Base-by-base conservation (phyloP, 53 echinoderm and acorn worm genomes). In the Luidia sarsii region DNA sequence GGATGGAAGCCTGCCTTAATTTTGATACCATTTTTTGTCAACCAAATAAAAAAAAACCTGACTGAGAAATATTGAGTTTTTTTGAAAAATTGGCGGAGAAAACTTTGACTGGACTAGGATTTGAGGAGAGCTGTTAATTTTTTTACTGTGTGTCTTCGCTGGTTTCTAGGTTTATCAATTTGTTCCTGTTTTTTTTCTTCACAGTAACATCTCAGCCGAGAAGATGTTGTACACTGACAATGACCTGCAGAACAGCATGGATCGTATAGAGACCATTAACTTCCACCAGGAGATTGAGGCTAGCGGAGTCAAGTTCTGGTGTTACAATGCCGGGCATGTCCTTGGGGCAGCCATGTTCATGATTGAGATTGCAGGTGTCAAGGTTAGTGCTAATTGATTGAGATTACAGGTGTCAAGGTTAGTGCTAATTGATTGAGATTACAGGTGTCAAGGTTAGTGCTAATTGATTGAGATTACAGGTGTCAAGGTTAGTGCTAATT, bases 281-380 rank as follows among this genome's bases (percentile, higher is more conserved):
- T 95, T 95, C 72, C 96, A 95, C 31, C 92, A 92, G 68, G 96
- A 95, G 70, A 84, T 90, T 1, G 96, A 95, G 30, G 82, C 86
- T 1, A 90, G 88, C 43, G 93, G 96, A 16, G 81, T 95, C 16
- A 90, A 90, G 50, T 95, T 95, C 69, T 93, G 90, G 65, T 95
- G 96, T 64, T 95, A 90, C 68, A 93, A 95, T 35, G 96, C 96
- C 46, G 96, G 96, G 2, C 96, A 95, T 38, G 96, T 95, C 22
- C 68, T 95, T 4, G 96, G 95, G 15, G 96, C 96, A 0, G 88
- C 90, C 34, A 95, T 95, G 96, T 93, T 88, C 66, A 93, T 95
- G 83, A 75, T 95, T 14, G 96, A 95, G 45, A 95, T 95, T 8
- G 96, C 96, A 60, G 96, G 94, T 19, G 94, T 94, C 20, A 94